Conservation (phyloP, 2,797 vertebrate genomes). For the Poecilia wingei region DNA sequence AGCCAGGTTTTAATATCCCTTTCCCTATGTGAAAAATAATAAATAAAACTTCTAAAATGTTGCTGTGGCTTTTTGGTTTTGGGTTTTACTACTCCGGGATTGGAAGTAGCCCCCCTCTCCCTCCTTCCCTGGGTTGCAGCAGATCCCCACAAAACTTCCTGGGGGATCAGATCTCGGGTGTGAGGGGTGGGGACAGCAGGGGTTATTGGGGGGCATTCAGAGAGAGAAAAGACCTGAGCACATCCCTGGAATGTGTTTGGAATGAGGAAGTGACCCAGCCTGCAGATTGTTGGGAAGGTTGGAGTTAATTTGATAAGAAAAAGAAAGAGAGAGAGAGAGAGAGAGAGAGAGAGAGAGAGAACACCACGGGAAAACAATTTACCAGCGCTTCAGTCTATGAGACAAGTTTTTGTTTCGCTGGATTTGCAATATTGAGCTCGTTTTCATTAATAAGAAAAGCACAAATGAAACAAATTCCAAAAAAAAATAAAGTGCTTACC, state of each 20-base stretch:
- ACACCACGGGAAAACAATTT: conserved; percentile 47
- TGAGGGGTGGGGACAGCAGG: background rate
- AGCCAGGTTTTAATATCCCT: background rate
- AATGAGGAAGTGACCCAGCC: conserved; percentile 62
- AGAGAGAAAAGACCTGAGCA: conserved; percentile 58
- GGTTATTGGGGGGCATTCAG: conserved; percentile 31
- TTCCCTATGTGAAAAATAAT: background rate
- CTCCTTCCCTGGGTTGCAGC: background rate
- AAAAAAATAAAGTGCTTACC: conserved; percentile 75
- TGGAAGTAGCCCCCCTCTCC: background rate
- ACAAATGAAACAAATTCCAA: background rate
- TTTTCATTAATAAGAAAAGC: background rate
- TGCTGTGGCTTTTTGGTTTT: background rate
- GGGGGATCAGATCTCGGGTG: background rate
- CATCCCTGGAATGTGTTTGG: conserved; percentile 68
- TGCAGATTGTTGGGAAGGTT: conserved; percentile 28
- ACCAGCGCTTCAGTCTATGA: conserved; percentile 27
- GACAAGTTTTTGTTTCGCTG: conserved; percentile 9
- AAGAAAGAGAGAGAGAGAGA: background rate
- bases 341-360: too few relatives aligned
- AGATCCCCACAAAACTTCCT: background rate
- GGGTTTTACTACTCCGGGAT: background rate
- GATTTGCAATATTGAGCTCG: conserved; percentile 14
- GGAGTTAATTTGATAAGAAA: conserved; percentile 52
- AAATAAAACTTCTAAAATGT: background rate